Evolutionary conservation across 2,113 vertebrate genomes (phyloP).

Genomic region (Leptobrachium ailaonicum): DNA sequence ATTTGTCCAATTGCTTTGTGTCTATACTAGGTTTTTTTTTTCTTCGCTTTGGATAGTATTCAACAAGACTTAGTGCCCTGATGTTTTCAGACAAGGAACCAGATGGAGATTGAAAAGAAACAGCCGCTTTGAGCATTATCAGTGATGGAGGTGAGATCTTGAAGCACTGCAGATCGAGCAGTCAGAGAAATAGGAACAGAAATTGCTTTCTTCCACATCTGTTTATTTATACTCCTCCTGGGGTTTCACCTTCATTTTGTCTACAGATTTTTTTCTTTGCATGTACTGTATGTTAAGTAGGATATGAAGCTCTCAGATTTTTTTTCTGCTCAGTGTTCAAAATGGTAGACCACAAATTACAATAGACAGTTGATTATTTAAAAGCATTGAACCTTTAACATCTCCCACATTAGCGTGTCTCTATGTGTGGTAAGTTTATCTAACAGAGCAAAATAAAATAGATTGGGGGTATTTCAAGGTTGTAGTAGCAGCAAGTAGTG

Average conservation of each 20-base stretch:
- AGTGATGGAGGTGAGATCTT: slow-evolving; percentile 23
- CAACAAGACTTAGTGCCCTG: slow-evolving; percentile 20
- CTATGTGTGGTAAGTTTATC: not conserved
- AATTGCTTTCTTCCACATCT: slow-evolving; percentile 20
- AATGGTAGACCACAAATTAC: not conserved
- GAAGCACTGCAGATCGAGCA: not conserved
- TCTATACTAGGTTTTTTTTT: not conserved
- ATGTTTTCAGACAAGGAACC: slow-evolving; percentile 22
- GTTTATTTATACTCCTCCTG: slow-evolving; percentile 10
- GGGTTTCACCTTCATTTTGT: slow-evolving; percentile 13
- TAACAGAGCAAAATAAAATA: not conserved
- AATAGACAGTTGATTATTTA: not conserved
- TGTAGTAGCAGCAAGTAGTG: too few relatives aligned
- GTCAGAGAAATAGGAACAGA: not conserved
- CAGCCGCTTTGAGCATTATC: slow-evolving; percentile 13
- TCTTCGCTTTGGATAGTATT: slow-evolving; percentile 1
- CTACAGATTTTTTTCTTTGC: not conserved
- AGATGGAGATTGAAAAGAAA: slow-evolving; percentile 17
- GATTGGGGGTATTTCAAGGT: not conserved
- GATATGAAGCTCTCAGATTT: not conserved
- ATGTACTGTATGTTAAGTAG: not conserved
- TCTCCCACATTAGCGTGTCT: not conserved
- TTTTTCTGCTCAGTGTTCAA: not conserved
- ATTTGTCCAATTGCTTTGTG: too few relatives aligned
- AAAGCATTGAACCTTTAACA: not conserved